phyloP scores from a whole-genome alignment of 2,113 vertebrate species.

The Grantiella picta region DNA sequence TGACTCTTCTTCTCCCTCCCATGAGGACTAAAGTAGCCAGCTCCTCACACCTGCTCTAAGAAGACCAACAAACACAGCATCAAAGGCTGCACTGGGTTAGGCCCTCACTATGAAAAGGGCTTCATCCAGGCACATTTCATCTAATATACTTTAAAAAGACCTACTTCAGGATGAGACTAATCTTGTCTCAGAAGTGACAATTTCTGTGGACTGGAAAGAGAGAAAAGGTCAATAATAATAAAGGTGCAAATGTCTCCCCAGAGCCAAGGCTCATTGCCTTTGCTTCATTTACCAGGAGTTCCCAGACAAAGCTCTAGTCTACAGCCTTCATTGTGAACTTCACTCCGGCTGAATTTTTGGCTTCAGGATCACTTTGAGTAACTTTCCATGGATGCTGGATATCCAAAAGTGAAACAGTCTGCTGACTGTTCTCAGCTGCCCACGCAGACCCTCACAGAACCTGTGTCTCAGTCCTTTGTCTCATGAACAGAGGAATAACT shows the following conservation, averaged over 20 bases:
- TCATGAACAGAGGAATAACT: too few relatives aligned
- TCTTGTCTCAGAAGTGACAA: not conserved
- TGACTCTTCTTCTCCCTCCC: not conserved
- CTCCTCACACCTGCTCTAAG: not conserved
- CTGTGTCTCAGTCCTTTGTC: not conserved
- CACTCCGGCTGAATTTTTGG: not conserved
- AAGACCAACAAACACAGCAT: not conserved
- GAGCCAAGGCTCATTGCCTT: not conserved
- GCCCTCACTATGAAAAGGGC: not conserved
- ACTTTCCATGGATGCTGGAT: not conserved
- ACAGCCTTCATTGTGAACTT: not conserved
- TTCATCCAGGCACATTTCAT: not conserved
- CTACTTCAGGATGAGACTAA: not conserved
- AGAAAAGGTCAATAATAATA: not conserved
- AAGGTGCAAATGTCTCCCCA: not conserved
- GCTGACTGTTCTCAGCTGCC: not conserved
- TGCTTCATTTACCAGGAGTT: not conserved
- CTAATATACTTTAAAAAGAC: not conserved
- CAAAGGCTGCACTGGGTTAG: not conserved
- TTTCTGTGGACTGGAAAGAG: not conserved
- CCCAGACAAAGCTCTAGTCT: not conserved
- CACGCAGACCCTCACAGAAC: not conserved
- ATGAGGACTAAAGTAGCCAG: not conserved
- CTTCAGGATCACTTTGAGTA: not conserved
- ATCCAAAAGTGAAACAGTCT: not conserved